Evolutionary conservation across 1,140 invertebrate genomes (phyloP), one percentile per base, ranked within the genome.

Genomic region (Drosophila miranda): DNA sequence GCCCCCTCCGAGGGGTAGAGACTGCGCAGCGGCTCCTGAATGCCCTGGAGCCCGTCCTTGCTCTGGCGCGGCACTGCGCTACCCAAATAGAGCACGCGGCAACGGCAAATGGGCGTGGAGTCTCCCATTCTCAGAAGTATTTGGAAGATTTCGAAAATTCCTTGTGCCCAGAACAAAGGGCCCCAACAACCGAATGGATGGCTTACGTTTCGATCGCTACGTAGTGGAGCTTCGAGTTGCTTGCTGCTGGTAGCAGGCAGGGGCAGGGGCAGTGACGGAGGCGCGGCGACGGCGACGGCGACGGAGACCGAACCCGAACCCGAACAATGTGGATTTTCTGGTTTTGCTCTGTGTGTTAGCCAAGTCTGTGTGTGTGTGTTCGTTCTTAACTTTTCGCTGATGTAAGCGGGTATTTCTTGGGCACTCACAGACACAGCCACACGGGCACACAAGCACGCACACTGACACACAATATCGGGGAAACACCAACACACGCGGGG

Each of bases 41-140:
- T 98, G 13, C 98, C 98, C 89, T 99, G 96, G 14, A 99, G 92
- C 16, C 99, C 99, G 89, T 99, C 98, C 90, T 99, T 99, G 76
- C 98, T 99, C 86, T 99, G 96, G 78, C 99, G 96, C 5, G 99
- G 99, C 63, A 99, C 98, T 0, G 98, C 96, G 71, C 97, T 99
- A 42, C 99, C 99, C 74, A 99, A 93, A 91, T 99, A 99, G 46
- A 99, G 93, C n/a, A 99, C 99, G 54, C 98, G 94, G 92, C 98
- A 99, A 75, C 97, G 94, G 92, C 97, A 98, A 78, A 98, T 98
- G 75, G 97, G 97, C 67, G 97, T 98, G 59, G 97, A 95, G 89
- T 95, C 94, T 51, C 81, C 79, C 89, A 90, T 90, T 61, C 57
- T 68, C 48, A 51, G 6, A 34, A 52, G n/a, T 11, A 64, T 38